A percentile compares a stretch with the other conserved stretches of the same genome.
phyloP scores from a whole-genome alignment of 2,888 invertebrate species.

The Melanargia galathea region DNA sequence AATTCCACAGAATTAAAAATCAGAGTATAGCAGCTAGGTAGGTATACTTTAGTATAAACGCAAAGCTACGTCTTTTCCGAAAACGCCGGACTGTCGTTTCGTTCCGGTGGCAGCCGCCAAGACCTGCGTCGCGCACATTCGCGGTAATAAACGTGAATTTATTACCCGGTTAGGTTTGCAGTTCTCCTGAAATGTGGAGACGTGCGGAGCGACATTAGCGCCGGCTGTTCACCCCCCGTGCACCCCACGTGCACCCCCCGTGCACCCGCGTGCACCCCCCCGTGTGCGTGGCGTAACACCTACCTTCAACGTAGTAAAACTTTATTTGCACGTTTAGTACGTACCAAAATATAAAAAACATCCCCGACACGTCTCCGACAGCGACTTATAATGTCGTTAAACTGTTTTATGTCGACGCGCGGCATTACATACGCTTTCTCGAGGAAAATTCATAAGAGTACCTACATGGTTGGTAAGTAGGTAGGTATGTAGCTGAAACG shows the following conservation, averaged over 20 bases:
- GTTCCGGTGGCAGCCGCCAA: slow-evolving; percentile 69
- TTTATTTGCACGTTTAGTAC: slow-evolving; percentile 46
- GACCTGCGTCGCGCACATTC: slow-evolving; percentile 72
- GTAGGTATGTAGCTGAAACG: not conserved
- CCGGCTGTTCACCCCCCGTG: slow-evolving; percentile 54
- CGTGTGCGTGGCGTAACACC: slow-evolving; percentile 41
- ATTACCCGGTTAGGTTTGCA: slow-evolving; percentile 77
- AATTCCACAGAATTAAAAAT: too few species aligned
- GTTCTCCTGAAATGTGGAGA: slow-evolving; percentile 77
- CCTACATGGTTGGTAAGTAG: not conserved
- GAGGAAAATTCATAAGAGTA: slow-evolving; percentile 24
- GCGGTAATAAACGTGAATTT: slow-evolving; percentile 79
- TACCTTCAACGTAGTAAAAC: slow-evolving; percentile 43
- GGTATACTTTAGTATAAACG: too few species aligned
- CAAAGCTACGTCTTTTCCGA: slow-evolving; percentile 45
- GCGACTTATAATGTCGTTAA: slow-evolving; percentile 44
- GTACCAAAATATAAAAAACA: slow-evolving; percentile 46
- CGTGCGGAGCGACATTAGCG: slow-evolving; percentile 68
- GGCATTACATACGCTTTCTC: slow-evolving; percentile 31
- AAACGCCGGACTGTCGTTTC: slow-evolving; percentile 66
- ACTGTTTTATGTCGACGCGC: slow-evolving; percentile 40
- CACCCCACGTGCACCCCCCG: slow-evolving; percentile 9
- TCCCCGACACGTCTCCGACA: slow-evolving; percentile 41
- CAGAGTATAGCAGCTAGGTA: too few species aligned
- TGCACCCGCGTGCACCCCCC: slow-evolving; percentile 9